Base-by-base conservation (phyloP, 2,797 vertebrate genomes). In the Eospalax fontanierii region DNA sequence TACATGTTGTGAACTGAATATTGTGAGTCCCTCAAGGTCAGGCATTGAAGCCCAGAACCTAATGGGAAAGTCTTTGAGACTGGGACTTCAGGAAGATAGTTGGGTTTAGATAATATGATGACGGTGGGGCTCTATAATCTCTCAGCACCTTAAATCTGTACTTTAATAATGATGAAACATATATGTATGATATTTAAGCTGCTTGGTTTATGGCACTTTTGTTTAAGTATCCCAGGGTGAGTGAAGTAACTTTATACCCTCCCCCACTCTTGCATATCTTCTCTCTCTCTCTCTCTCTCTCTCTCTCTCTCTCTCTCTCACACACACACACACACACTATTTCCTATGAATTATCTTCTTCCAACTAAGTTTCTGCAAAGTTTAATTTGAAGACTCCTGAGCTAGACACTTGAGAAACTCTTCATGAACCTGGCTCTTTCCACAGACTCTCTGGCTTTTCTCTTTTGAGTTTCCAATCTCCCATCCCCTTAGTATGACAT, bases 321-420 rank as follows among this genome's bases (percentile, higher is more conserved):
- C 35, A 35, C 9, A 30, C 4, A 33, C 26, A 24, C 12, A 74
- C 38, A 43, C 30, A 68, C 3, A 26, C 0, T 2, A 30, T 5
- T 79, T 75, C 74, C 15, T 88, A 54, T 61, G 2, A 61, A 5
- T 35, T 91, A 28, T 16, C 1, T 79, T 85, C 50, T 70, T 70
- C 12, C 3, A 65, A 26, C 11, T 70, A 74, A 63, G 14, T 80
- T 87, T 4, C 73, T 40, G 6, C 14, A 15, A 68, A 4, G 19
- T 75, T 59, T 91, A 71, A 78, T 80, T 26, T 73, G 26, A 54
- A 89, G 70, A 76, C 24, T 66, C 38, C 30, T 94, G 28, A 93
- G 85, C 28, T 61, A 54, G 19, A 65, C 28, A 30, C 61, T 43
- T 74, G 43, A 65, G 65, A 71, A 26, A 16, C 79, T 94, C 30